Evolutionary conservation across 2,113 vertebrate genomes (phyloP).

Genomic region (Pantherophis guttatus): DNA sequence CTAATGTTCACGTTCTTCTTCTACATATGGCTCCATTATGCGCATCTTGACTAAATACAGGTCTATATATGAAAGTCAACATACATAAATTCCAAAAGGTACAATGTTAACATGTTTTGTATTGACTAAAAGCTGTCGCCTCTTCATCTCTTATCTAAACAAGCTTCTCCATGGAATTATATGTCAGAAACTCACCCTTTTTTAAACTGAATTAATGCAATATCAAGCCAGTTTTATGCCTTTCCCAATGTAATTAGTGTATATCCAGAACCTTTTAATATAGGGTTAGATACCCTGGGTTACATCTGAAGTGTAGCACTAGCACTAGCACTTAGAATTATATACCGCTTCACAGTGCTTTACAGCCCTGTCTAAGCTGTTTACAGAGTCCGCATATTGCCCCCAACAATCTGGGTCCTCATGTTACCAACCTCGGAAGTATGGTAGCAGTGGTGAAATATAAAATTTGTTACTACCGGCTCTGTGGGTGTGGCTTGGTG

Average conservation of each 20-base stretch:
- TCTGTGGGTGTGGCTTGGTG: too few species aligned
- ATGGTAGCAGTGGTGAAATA: too few species aligned
- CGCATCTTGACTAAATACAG: neutral
- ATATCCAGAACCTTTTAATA: neutral
- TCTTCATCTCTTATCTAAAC: neutral
- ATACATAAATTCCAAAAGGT: neutral
- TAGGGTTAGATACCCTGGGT: neutral
- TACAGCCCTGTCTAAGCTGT: too few species aligned
- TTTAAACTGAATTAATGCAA: neutral
- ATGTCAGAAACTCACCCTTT: neutral
- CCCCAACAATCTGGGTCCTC: too few species aligned
- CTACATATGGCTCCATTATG: neutral
- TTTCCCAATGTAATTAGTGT: neutral
- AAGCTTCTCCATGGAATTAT: neutral
- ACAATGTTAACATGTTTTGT: constrained; percentile 13
- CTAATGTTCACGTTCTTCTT: neutral
- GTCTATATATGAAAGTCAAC: neutral
- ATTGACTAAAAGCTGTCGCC: neutral
- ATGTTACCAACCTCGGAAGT: too few species aligned
- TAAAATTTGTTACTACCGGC: too few species aligned
- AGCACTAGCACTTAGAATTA: neutral
- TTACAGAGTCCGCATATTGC: too few species aligned
- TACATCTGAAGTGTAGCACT: neutral
- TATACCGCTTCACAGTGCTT: too few species aligned
- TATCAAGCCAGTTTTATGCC: neutral